Evolutionary conservation across 2,888 invertebrate genomes (phyloP).

Genomic region (Ametastegia equiseti): DNA sequence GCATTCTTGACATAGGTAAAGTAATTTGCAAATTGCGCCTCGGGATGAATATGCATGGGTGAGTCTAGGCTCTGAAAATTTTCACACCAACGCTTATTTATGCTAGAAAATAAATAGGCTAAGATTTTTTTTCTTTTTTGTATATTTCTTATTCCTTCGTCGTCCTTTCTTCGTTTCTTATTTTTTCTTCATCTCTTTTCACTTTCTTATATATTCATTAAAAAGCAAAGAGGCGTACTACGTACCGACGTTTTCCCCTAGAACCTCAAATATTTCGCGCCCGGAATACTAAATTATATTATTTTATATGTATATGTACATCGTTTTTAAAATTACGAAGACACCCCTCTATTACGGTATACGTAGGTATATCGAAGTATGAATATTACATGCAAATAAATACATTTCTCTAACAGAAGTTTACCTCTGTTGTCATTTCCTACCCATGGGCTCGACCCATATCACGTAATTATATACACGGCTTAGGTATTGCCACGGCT

Average conservation of each 20-base stretch:
- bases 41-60: slow-evolving; percentile 35
- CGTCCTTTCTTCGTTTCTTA: neutral
- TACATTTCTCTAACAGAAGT: neutral
- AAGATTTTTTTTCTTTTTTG: neutral
- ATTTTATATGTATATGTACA: neutral
- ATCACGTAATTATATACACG: neutral
- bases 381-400: neutral
- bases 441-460: neutral
- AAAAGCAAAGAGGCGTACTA: neutral
- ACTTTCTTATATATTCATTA: slow-evolving; percentile 3
- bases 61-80: neutral
- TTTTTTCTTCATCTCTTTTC: neutral
- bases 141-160: neutral
- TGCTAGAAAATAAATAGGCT: neutral
- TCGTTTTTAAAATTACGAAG: neutral
- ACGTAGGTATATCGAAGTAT: neutral
- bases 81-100: slow-evolving; percentile 18
- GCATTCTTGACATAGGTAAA: slow-evolving; percentile 46
- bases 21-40: slow-evolving; percentile 42
- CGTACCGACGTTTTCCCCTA: neutral
- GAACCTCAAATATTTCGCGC: neutral
- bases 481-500: neutral
- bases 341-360: neutral
- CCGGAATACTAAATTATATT: slow-evolving; percentile 4
- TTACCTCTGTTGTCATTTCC: neutral